Conservation (phyloP, 2,113 vertebrate species). For the Galbula dea region DNA sequence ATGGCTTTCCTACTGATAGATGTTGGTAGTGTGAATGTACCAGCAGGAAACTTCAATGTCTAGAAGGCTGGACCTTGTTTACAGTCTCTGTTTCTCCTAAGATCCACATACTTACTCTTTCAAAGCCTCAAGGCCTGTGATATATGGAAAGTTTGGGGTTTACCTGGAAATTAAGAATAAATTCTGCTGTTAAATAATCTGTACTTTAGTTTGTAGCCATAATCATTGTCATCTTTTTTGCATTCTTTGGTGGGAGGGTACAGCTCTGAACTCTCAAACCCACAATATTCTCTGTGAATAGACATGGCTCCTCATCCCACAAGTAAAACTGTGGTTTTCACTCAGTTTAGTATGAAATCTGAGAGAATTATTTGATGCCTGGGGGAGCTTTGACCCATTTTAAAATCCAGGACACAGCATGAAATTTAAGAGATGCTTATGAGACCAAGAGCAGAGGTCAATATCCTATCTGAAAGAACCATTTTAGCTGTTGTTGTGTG, state of each 20-base stretch:
- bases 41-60: neutral
- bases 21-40: neutral
- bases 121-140: neutral
- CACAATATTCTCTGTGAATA: neutral
- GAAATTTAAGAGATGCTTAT: neutral
- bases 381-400: conserved; percentile 24
- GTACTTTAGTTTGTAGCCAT: neutral
- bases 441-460: neutral
- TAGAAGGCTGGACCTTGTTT: neutral
- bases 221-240: neutral
- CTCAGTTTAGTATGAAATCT: neutral
- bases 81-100: neutral
- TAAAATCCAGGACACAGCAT: neutral
- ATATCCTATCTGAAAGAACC: neutral
- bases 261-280: neutral
- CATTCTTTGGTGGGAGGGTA: neutral
- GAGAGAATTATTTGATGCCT: neutral
- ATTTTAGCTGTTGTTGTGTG: neutral
- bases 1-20: neutral
- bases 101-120: neutral
- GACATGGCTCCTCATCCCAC: neutral
- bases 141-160: neutral
- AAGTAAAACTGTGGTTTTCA: neutral
- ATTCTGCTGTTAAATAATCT: neutral
- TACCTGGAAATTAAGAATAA: neutral